A percentile compares a stretch with the other conserved stretches of the same genome.
Evolutionary conservation across 2,113 vertebrate species (phyloP).

Genomic region (Chamaea fasciata): DNA sequence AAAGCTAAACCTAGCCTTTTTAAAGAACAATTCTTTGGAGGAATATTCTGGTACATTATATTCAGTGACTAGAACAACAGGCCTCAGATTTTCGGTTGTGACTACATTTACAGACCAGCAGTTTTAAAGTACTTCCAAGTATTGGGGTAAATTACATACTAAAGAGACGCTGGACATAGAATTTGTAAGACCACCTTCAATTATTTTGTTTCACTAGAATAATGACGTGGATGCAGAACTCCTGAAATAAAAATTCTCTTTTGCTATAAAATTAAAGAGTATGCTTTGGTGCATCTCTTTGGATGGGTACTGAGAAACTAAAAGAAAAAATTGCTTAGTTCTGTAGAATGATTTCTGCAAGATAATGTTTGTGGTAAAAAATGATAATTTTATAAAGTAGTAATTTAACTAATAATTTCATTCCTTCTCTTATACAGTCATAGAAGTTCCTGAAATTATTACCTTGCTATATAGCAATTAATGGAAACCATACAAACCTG

Average conservation of each 20-base stretch:
- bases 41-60: not conserved
- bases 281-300: not conserved
- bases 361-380: not conserved
- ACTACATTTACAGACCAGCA: not conserved
- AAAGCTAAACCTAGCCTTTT: slow-evolving; percentile 8
- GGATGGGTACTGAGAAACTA: not conserved
- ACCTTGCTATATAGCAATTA: not conserved
- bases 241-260: not conserved
- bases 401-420: not conserved
- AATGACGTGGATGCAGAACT: not conserved
- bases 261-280: not conserved
- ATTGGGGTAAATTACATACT: not conserved
- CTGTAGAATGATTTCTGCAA: not conserved
- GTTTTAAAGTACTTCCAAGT: not conserved
- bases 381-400: not conserved
- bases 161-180: not conserved
- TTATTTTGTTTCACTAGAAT: not conserved
- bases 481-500: not conserved
- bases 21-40: not conserved
- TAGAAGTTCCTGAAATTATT: not conserved
- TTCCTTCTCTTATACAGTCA: not conserved
- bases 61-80: not conserved
- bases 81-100: not conserved
- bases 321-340: not conserved
- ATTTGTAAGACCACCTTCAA: not conserved